phyloP scores from a whole-genome alignment of 1,140 invertebrate genomes.

The Planococcus citri region DNA sequence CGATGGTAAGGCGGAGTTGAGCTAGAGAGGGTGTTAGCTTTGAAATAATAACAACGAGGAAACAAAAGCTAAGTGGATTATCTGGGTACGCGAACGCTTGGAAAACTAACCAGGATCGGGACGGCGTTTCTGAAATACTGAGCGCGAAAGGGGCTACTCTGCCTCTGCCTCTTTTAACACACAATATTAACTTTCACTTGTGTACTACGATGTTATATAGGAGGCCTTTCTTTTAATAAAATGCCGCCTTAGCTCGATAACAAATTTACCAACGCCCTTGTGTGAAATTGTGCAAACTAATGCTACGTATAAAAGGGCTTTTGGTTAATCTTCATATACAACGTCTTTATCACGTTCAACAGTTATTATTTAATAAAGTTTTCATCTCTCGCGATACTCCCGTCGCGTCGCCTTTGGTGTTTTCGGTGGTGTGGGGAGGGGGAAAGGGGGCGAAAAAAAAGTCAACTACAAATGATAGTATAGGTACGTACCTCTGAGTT shows the following conservation, averaged over 20 bases:
- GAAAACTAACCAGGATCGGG: not conserved
- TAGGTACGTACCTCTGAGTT: slow-evolving; percentile 30
- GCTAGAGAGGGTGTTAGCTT: not conserved
- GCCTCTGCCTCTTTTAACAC: not conserved
- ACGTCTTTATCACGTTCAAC: slow-evolving; percentile 13
- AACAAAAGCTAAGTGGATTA: slow-evolving; percentile 20
- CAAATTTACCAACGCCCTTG: slow-evolving; percentile 6
- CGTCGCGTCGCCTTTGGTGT: too few species aligned
- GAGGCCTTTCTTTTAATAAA: slow-evolving; percentile 16
- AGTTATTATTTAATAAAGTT: not conserved
- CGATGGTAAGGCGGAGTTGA: too few species aligned
- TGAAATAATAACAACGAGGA: slow-evolving; percentile 18
- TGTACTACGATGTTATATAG: not conserved
- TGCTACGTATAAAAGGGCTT: not conserved
- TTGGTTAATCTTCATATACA: slow-evolving; percentile 4
- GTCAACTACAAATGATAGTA: too few species aligned
- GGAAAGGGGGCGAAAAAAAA: too few species aligned
- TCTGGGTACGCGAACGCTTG: not conserved
- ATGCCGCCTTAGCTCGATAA: slow-evolving; percentile 7
- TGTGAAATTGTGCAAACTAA: slow-evolving; percentile 17
- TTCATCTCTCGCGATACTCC: not conserved
- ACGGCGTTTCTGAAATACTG: too few species aligned
- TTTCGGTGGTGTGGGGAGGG: too few species aligned
- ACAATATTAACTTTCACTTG: slow-evolving; percentile 3
- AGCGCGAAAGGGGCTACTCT: not conserved